These are phyloP conservation scores for Therioaphis trifolii DNA, from an alignment of 2,888 invertebrate species.

Conservation along the genomic window DNA sequence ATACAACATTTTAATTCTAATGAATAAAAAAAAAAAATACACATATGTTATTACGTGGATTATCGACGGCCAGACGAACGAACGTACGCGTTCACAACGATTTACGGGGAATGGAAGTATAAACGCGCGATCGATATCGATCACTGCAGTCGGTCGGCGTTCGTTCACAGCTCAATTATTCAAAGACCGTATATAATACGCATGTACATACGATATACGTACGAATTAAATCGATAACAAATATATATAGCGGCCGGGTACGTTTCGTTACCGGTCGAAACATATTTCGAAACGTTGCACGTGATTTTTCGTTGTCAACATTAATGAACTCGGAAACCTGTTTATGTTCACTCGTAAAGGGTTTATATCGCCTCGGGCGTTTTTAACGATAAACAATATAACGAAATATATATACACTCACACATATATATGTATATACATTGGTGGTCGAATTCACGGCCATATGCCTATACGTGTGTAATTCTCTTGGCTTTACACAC, in stretches of 20 bases:
- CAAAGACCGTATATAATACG: not conserved
- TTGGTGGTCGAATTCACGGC: conserved; percentile 28
- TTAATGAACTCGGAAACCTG: conserved; percentile 29
- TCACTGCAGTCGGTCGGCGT: not conserved
- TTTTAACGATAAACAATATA: conserved; percentile 27
- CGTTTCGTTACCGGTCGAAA: not conserved
- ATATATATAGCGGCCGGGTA: conserved; percentile 6
- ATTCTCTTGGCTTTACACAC: not conserved
- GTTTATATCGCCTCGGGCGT: conserved; percentile 32
- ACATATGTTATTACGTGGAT: no score
- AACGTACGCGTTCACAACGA: no score
- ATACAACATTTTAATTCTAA: no score
- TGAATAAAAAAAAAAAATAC: no score
- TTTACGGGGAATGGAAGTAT: not conserved
- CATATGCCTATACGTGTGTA: not conserved
- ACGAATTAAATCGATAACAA: not conserved
- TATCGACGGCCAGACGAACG: no score
- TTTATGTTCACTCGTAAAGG: conserved; percentile 20
- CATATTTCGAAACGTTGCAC: not conserved
- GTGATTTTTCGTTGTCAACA: conserved; percentile 51
- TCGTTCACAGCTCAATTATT: not conserved
- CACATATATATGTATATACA: no score
- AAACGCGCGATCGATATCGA: not conserved
- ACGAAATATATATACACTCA: no score
- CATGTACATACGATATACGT: no score